Percentiles rank a stretch among this genome's conserved stretches.
These are phyloP conservation scores for Terrapene triunguis DNA, from an alignment of 2,113 vertebrate genomes.

Conservation along the genomic window DNA sequence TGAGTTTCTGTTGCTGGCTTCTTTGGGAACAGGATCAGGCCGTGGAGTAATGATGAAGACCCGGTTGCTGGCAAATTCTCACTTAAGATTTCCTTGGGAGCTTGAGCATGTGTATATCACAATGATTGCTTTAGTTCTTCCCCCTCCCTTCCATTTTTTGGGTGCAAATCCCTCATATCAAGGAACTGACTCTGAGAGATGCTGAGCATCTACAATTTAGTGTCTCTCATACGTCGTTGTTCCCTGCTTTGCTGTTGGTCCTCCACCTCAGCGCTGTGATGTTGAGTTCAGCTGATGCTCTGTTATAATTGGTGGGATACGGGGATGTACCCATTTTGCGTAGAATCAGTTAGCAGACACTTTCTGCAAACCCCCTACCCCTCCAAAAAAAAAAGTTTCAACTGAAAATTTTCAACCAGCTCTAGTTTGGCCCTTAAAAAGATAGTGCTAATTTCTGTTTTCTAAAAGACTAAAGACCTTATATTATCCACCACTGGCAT, in stretches of 20 bases:
- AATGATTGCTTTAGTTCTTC: neutral
- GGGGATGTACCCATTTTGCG: fast-evolving
- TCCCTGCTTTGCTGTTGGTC: neutral
- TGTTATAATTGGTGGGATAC: neutral
- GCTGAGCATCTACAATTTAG: neutral
- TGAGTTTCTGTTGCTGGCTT: neutral
- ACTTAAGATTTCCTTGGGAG: neutral
- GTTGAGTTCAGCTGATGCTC: neutral
- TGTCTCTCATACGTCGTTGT: neutral
- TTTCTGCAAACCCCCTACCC: neutral
- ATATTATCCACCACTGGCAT: neutral
- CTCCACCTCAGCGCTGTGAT: neutral
- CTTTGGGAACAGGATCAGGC: neutral
- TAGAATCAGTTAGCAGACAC: neutral
- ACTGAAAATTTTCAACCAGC: neutral
- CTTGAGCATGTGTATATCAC: neutral
- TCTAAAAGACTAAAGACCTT: neutral
- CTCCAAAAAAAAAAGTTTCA: neutral
- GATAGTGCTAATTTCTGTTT: neutral
- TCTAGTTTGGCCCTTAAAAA: neutral
- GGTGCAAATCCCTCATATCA: neutral
- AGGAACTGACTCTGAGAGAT: neutral
- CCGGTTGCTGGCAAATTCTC: neutral
- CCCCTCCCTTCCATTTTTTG: neutral
- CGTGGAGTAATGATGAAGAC: neutral